Conservation (phyloP, 2,113 vertebrate genomes). For the Psophia crepitans region DNA sequence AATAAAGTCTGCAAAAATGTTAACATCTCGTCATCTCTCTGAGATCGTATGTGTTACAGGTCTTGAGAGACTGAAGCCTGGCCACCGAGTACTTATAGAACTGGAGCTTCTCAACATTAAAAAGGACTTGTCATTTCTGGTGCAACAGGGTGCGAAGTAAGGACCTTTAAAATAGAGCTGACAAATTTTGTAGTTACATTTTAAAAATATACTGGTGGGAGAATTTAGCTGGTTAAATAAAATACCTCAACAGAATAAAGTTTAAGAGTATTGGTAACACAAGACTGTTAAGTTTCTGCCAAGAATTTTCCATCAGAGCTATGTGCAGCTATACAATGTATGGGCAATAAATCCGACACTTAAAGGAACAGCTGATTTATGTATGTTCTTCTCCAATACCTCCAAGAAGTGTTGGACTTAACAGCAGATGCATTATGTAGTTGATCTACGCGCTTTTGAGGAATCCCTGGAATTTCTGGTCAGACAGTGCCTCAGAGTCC, state of each 20-base stretch:
- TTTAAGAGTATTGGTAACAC: background rate
- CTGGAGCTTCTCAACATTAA: background rate
- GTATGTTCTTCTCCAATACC: background rate
- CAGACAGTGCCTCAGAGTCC: background rate
- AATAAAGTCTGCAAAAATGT: background rate
- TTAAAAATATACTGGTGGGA: background rate
- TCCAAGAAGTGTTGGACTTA: background rate
- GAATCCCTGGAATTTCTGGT: background rate
- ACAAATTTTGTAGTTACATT: background rate
- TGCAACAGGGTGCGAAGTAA: background rate
- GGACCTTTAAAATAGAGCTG: background rate
- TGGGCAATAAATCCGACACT: background rate
- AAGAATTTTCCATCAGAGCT: background rate
- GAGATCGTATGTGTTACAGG: background rate
- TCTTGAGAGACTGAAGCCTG: background rate
- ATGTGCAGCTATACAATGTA: background rate
- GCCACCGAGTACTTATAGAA: background rate
- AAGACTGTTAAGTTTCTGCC: background rate
- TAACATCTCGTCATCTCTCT: background rate
- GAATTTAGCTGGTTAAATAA: background rate
- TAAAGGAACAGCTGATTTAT: background rate
- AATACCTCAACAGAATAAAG: background rate
- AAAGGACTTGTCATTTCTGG: background rate
- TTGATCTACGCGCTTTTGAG: background rate
- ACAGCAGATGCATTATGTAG: background rate